Evolutionary conservation across 2,113 vertebrate species (phyloP), one percentile per base, ranked within the genome.

Genomic region (Chloebia gouldiae): DNA sequence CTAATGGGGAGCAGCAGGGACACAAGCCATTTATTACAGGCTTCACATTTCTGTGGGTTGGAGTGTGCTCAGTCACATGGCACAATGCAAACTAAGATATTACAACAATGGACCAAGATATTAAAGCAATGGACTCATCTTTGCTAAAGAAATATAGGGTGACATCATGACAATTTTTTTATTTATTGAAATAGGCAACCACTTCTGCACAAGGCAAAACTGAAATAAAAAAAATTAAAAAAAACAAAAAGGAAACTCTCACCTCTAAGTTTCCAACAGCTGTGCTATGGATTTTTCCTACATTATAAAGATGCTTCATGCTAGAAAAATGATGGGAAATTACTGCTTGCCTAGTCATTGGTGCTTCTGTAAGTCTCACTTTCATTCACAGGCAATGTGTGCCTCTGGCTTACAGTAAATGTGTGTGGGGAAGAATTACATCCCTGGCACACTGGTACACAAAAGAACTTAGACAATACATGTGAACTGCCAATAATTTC

Each of bases 321-420:
- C 17, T 83, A 78, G 56, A 83, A 82, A 56, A 88, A 77, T 4
- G 2, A 47, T 56, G 45, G 87, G 51, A 90, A 96, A 86, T 79
- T 75, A 60, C 78, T 20, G 44, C 11, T 56, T 90, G 37, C 23
- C 42, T 86, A 40, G n/a, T 86, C 64, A 45, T 60, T 20, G 22
- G n/a, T 80, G 7, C 24, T 50, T 87, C 54, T 59, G 1, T 56
- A 94, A 77, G 54, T 95, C 68, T 92, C 51, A 60, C 37, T 93
- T 86, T 95, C 51, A 66, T 83, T 88, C 80, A 83, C 25, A 88
- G 9, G 20, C 37, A 63, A 6, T 30, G 20, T 64, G 65, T 68
- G 51, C 56, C 39, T 94, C 51, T 83, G 31, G 47, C 44, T 94
- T 95, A 88, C 23, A 51, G 59, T 90, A 94, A 90, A 91, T 92